Base-by-base conservation (phyloP, 2,797 vertebrate genomes). In the Spea hammondii region DNA sequence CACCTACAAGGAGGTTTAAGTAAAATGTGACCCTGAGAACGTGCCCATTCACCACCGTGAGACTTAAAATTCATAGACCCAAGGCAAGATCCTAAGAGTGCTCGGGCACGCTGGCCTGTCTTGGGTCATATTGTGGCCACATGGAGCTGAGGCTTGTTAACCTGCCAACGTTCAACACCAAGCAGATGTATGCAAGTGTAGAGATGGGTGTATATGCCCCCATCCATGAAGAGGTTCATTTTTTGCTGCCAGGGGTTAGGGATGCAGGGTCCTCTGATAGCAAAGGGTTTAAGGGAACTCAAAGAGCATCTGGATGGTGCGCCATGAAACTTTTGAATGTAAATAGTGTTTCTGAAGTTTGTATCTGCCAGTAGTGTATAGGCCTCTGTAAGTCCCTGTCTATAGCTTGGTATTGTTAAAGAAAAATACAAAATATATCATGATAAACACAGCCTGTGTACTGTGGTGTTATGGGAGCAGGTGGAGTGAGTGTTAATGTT, bases 381-480 rank as follows among this genome's bases (percentile, higher is more conserved):
- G 79, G 70, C 74, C 79, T 72, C 64, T 81, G 79, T 81, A 81
- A 81, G 79, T 77, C 78, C 62, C 79, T 77, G 79, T 82, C 79
- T 82, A 77, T 77, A 82, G 79, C 79, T 82, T 82, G 74, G 79
- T 82, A 82, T 82, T 76, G 79, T 82, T 77, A 77, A 72, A 81
- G 74, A 82, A 76, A 77, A 82, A 77, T 82, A 81, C 74, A 82
- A 76, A 82, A 70, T 82, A 82, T 77, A 82, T 77, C 79, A 82
- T 73, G 74, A 73, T 82, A 77, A 50, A 77, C 11, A 53, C 47
- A 44, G n/a, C 10, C 44, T 72, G 74, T 65, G 65, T 77, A 6
- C 13, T 69, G 74, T 77, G 10, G 9, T 76, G 60, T 74, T 49
- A 64, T 65, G 50, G 46, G 53, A 11, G 13, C 14, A 44, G 46